These are phyloP conservation scores for Molossus molossus DNA, from an alignment of 2,797 vertebrate species.

Conservation along the genomic window DNA sequence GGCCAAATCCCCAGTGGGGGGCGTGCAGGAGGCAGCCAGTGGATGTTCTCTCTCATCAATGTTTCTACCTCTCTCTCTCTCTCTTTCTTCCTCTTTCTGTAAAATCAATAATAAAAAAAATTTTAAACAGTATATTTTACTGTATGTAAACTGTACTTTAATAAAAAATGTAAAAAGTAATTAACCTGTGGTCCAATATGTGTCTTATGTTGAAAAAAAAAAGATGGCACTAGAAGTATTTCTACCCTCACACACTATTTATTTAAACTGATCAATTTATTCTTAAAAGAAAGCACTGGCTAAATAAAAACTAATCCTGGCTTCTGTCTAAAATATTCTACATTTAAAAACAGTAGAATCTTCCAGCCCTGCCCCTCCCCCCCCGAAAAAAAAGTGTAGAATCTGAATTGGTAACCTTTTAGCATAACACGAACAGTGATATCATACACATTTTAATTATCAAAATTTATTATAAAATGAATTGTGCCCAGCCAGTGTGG, in stretches of 20 bases:
- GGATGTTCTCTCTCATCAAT: too few species aligned
- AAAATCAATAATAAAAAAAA: too few species aligned
- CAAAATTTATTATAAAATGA: background rate
- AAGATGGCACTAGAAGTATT: background rate
- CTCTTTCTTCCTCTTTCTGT: too few species aligned
- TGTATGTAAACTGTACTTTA: background rate
- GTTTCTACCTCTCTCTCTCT: too few species aligned
- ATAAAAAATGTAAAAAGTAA: constrained; percentile 4
- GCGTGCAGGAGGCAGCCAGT: too few species aligned
- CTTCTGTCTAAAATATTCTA: background rate
- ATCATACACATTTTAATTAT: constrained; percentile 5
- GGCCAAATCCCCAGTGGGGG: too few species aligned
- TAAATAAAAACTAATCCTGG: background rate
- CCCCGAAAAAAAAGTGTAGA: too few species aligned
- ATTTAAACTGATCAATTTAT: constrained; percentile 7
- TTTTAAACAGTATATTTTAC: background rate
- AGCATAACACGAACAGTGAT: background rate
- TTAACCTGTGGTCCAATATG: background rate
- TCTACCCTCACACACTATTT: background rate
- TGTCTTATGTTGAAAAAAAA: background rate
- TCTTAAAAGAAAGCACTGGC: constrained; percentile 10
- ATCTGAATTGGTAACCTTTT: background rate
- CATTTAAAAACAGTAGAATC: constrained; percentile 5
- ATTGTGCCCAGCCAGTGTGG: background rate
- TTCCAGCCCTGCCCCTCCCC: background rate